Evolutionary conservation across 2,888 invertebrate genomes (phyloP).

Genomic region (Lasioglossum morio): DNA sequence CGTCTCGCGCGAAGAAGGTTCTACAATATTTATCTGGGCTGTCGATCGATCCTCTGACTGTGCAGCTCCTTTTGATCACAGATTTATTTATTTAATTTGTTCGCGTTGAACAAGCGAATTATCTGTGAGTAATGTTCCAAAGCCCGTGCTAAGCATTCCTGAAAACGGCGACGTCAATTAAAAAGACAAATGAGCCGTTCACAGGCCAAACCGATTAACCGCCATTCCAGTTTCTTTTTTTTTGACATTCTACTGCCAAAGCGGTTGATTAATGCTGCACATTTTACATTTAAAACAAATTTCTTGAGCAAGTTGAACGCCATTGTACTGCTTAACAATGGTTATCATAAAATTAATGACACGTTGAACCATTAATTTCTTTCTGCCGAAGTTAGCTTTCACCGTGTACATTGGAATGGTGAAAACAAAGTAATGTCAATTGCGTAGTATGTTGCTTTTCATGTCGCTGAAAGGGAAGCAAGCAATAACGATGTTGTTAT

Average conservation of each 20-base stretch:
- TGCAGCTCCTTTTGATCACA: too few species aligned
- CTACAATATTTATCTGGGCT: not conserved
- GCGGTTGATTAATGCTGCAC: not conserved
- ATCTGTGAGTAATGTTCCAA: not conserved
- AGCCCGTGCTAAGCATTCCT: not conserved
- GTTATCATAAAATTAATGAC: not conserved
- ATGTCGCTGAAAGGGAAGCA: not conserved
- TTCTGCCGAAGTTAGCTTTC: not conserved
- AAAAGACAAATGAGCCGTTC: not conserved
- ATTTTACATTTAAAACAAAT: not conserved
- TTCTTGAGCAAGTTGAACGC: not conserved
- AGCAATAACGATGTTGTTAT: not conserved
- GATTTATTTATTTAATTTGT: not conserved
- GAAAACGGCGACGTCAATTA: slow-evolving; percentile 1
- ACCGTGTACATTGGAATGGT: not conserved
- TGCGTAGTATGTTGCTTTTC: not conserved
- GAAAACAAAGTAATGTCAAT: not conserved
- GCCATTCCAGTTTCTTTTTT: not conserved
- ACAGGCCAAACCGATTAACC: not conserved
- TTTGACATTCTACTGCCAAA: not conserved
- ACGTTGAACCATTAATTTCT: not conserved
- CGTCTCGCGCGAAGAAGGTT: not conserved
- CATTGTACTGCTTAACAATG: not conserved
- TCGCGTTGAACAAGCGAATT: not conserved
- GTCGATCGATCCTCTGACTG: too few species aligned